Conservation (phyloP, 2,888 invertebrate genomes). For the Torymus texanus region DNA sequence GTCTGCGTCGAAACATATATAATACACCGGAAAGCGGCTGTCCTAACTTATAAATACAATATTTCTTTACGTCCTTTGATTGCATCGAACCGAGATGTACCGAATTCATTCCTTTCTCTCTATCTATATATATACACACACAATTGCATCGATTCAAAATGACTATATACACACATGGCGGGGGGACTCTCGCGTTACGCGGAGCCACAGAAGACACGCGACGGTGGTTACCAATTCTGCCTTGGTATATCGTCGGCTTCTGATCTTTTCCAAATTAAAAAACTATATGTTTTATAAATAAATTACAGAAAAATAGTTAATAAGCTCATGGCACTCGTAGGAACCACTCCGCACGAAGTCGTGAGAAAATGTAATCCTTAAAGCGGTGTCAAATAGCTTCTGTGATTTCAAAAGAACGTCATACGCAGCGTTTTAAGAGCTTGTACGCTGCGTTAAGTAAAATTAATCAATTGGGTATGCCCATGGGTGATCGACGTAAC, state of each 20-base stretch:
- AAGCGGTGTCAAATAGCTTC: no score
- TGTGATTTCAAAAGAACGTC: no score
- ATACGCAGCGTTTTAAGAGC: no score
- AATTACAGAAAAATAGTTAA: no score
- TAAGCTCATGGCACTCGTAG: no score
- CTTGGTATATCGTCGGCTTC: slow-evolving; percentile 21
- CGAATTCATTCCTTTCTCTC: slow-evolving; percentile 19
- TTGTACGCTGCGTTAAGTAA: no score
- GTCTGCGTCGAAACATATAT: slow-evolving; percentile 22
- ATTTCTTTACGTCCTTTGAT: slow-evolving; percentile 18
- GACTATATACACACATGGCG: slow-evolving; percentile 44
- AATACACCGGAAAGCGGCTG: slow-evolving; percentile 1
- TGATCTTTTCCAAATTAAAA: slow-evolving; percentile 8
- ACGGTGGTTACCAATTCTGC: neutral
- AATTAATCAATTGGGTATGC: slow-evolving; percentile 80
- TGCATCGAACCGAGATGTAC: slow-evolving; percentile 9
- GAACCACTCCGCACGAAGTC: no score
- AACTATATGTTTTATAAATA: neutral
- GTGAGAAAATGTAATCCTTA: no score
- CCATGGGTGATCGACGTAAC: slow-evolving; percentile 89
- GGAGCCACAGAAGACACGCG: no score
- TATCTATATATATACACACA: slow-evolving; percentile 20
- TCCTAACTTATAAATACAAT: slow-evolving; percentile 42
- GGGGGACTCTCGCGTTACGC: neutral
- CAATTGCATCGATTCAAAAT: slow-evolving; percentile 40